Evolutionary conservation across 2,797 vertebrate species (phyloP).

Genomic region (Rhinella marina): DNA sequence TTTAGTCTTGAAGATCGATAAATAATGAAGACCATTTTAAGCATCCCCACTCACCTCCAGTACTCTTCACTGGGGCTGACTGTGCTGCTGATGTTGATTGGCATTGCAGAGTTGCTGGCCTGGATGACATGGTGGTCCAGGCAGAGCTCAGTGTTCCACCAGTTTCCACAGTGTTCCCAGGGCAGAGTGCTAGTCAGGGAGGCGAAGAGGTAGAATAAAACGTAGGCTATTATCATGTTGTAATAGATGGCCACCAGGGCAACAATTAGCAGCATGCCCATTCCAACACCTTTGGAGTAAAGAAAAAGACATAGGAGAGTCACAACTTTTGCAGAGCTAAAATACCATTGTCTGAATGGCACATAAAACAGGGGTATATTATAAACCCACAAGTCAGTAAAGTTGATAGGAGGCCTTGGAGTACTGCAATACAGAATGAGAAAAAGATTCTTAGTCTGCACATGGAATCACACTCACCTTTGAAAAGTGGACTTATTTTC

Average conservation of each 20-base stretch:
- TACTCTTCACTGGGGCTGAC: slow-evolving; percentile 84
- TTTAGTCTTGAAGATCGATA: neutral
- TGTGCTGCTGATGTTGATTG: slow-evolving; percentile 75
- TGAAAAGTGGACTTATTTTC: slow-evolving; percentile 83
- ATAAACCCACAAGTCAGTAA: too few species aligned
- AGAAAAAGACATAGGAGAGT: slow-evolving; percentile 26
- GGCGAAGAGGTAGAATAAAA: slow-evolving; percentile 84
- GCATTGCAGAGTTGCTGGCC: slow-evolving; percentile 67
- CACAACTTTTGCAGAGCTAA: neutral
- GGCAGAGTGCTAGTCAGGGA: slow-evolving; percentile 79
- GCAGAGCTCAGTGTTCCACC: slow-evolving; percentile 80
- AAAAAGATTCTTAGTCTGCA: neutral
- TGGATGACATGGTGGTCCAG: slow-evolving; percentile 74
- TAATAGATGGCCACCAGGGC: slow-evolving; percentile 83
- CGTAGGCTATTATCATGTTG: slow-evolving; percentile 84
- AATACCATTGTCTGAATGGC: too few species aligned
- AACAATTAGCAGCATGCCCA: slow-evolving; percentile 80
- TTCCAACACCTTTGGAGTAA: slow-evolving; percentile 74
- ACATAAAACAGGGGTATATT: neutral
- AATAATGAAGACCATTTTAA: neutral
- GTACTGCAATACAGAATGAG: neutral
- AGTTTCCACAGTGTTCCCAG: slow-evolving; percentile 80
- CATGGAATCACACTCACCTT: slow-evolving; percentile 71
- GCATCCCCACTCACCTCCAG: slow-evolving; percentile 74
- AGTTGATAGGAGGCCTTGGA: neutral